Percentiles rank a stretch among this genome's conserved stretches.
These are phyloP conservation scores for Austrofundulus limnaeus DNA, from an alignment of 2,113 vertebrate genomes.

Conservation along the genomic window DNA sequence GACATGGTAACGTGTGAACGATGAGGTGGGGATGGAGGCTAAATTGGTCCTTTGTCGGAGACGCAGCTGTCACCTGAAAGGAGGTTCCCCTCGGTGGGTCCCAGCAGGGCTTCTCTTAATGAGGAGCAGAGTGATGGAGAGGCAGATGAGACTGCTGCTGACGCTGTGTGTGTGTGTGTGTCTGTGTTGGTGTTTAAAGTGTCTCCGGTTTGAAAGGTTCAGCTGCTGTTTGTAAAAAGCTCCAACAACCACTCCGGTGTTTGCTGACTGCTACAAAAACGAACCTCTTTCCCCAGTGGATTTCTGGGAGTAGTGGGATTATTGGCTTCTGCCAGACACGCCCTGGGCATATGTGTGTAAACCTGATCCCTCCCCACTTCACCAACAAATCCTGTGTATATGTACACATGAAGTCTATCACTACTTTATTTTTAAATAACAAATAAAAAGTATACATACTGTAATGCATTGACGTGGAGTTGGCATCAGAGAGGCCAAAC, in stretches of 20 bases:
- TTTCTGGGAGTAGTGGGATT: conserved; percentile 69
- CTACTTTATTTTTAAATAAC: neutral
- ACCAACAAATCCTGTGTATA: conserved; percentile 57
- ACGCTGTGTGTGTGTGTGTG: conserved; percentile 2
- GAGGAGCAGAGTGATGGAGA: conserved; percentile 62
- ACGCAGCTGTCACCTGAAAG: conserved; percentile 75
- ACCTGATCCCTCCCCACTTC: conserved; percentile 46
- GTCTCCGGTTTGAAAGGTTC: neutral
- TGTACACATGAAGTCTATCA: conserved; percentile 22
- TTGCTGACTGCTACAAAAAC: conserved; percentile 34
- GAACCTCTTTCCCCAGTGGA: conserved; percentile 44
- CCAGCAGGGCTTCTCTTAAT: conserved; percentile 70
- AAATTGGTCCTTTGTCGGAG: conserved; percentile 77
- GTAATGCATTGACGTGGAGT: conserved; percentile 8
- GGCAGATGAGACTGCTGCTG: conserved; percentile 53
- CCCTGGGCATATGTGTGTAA: conserved; percentile 40
- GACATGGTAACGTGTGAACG: conserved; percentile 69
- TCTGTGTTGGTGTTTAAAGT: neutral
- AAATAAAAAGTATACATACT: neutral
- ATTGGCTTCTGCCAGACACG: conserved; percentile 63
- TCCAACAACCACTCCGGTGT: neutral
- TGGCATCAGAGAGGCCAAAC: conserved; percentile 5
- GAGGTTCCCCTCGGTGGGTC: conserved; percentile 56
- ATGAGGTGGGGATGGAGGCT: conserved; percentile 58
- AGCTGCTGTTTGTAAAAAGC: conserved; percentile 15